A percentile compares a stretch with the other conserved stretches of the same genome.
Evolutionary conservation across 2,113 vertebrate species (phyloP).

Genomic region (Monopterus albus): DNA sequence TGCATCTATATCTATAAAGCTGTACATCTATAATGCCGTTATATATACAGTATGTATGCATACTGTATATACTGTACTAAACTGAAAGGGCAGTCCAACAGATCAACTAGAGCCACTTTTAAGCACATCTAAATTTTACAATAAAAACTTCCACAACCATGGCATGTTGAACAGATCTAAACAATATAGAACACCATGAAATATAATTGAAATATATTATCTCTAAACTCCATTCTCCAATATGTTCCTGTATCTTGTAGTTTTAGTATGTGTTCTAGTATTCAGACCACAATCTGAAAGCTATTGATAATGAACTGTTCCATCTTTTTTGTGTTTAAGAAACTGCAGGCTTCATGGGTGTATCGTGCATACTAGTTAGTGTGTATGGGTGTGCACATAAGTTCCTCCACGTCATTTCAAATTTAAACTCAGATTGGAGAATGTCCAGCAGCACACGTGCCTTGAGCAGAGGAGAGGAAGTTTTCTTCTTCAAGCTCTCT

Average conservation of each 20-base stretch:
- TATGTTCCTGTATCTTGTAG: not conserved
- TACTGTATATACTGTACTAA: no score
- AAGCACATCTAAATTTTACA: no score
- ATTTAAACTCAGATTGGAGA: constrained; percentile 65
- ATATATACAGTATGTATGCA: no score
- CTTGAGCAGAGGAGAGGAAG: constrained; percentile 36
- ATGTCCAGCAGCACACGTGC: constrained; percentile 58
- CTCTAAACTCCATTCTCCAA: not conserved
- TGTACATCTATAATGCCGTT: no score
- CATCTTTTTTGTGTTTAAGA: not conserved
- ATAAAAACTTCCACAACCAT: not conserved
- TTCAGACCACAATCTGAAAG: not conserved
- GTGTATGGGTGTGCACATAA: not conserved
- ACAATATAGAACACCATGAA: not conserved
- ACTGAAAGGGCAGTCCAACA: no score
- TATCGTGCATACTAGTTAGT: not conserved
- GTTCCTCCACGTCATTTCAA: constrained; percentile 42
- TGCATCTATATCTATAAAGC: no score
- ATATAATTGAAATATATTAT: not conserved
- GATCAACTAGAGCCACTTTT: no score
- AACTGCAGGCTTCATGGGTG: not conserved
- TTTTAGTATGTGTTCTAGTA: not conserved
- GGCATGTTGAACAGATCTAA: not conserved
- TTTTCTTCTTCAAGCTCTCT: constrained; percentile 47
- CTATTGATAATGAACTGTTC: not conserved